A percentile compares a stretch with the other conserved stretches of the same genome.
These are phyloP conservation scores for Fabriciana adippe DNA, from an alignment of 2,888 invertebrate genomes.

Conservation along the genomic window DNA sequence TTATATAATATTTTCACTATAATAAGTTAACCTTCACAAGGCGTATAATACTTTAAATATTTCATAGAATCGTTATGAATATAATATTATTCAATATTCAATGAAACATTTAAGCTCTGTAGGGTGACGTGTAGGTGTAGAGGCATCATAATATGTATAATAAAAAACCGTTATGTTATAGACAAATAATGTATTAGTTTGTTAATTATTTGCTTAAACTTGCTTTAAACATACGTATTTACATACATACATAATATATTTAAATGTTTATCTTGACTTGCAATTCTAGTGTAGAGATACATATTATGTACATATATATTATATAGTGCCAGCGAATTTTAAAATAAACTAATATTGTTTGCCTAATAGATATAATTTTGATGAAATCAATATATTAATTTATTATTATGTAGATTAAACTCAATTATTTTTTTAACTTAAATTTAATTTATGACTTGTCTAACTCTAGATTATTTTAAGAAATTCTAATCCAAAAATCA, in stretches of 20 bases:
- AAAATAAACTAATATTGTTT: too few relatives aligned
- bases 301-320: too few relatives aligned
- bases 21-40: slow-evolving; percentile 9
- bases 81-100: slow-evolving; percentile 30
- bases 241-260: slow-evolving; percentile 2
- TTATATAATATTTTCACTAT: neutral
- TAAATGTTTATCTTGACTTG: slow-evolving; percentile 28
- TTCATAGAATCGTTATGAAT: slow-evolving; percentile 26
- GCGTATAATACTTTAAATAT: slow-evolving; percentile 8
- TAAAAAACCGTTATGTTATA: slow-evolving; percentile 39
- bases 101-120: slow-evolving; percentile 26
- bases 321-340: neutral
- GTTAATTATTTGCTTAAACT: slow-evolving; percentile 35
- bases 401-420: too few relatives aligned
- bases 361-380: too few relatives aligned
- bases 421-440: too few relatives aligned
- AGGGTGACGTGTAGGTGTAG: slow-evolving; percentile 40
- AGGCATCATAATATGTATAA: slow-evolving; percentile 27
- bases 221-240: slow-evolving; percentile 29
- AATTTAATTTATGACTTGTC: too few relatives aligned
- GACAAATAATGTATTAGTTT: slow-evolving; percentile 43
- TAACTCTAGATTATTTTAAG: neutral
- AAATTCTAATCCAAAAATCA: slow-evolving; percentile 6
- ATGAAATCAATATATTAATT: too few relatives aligned
- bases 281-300: neutral